A percentile compares a stretch with the other conserved stretches of the same genome.
phyloP scores from a whole-genome alignment of 1,140 invertebrate genomes.

The Camponotus floridanus region DNA sequence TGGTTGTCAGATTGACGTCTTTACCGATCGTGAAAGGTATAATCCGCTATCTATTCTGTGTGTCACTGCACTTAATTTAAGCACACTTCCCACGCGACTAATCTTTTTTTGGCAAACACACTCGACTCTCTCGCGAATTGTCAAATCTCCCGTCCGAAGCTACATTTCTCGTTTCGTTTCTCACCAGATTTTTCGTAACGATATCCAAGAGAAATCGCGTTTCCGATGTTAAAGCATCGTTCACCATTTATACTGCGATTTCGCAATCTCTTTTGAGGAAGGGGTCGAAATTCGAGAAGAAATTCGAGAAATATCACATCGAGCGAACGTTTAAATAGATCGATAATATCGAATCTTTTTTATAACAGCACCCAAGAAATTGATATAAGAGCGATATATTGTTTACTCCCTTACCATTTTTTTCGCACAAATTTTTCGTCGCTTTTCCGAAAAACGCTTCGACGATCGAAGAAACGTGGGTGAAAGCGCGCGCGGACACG shows the following conservation, averaged over 20 bases:
- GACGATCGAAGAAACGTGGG: not conserved
- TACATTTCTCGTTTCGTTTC: not conserved
- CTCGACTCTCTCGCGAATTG: not conserved
- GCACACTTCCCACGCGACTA: conserved; percentile 1
- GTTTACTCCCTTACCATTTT: not conserved
- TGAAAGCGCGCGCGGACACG: not conserved
- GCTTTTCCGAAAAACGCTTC: not conserved
- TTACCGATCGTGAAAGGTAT: conserved; percentile 10
- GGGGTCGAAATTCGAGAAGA: not conserved
- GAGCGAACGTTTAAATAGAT: not conserved
- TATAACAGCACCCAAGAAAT: not conserved
- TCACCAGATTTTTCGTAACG: not conserved
- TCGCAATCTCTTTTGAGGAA: not conserved
- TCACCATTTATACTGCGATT: not conserved
- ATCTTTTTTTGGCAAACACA: conserved; percentile 1
- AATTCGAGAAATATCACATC: not conserved
- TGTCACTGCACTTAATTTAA: conserved; percentile 54
- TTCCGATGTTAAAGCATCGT: not conserved
- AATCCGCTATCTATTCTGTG: conserved; percentile 28
- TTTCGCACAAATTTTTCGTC: not conserved
- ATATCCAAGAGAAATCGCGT: not conserved
- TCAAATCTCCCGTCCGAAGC: not conserved
- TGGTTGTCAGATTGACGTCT: conserved; percentile 13
- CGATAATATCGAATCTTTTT: not conserved
- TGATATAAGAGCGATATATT: not conserved